Conservation (phyloP, 2,888 invertebrate species). For the Orthosia incerta region DNA sequence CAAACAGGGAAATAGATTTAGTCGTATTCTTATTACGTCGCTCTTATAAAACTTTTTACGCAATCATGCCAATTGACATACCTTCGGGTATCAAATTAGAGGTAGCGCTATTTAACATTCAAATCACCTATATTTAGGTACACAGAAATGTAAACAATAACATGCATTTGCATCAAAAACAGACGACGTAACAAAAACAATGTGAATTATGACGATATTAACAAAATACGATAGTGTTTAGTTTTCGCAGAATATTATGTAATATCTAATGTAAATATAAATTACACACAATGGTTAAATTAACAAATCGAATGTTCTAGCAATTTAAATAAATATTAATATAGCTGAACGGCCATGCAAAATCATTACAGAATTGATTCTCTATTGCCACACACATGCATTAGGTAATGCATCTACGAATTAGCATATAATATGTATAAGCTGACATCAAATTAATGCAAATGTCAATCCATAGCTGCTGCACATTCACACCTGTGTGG, state of each 20-base stretch:
- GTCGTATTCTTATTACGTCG: background rate
- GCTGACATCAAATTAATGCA: constrained; percentile 22
- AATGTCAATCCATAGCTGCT: constrained; percentile 30
- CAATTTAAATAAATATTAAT: background rate
- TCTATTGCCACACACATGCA: background rate
- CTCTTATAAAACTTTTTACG: background rate
- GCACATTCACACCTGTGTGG: constrained; percentile 50
- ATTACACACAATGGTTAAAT: background rate
- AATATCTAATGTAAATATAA: background rate
- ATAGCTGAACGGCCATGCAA: background rate
- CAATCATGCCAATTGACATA: constrained; percentile 3
- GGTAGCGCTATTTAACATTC: background rate
- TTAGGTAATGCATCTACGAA: background rate
- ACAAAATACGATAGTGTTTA: background rate
- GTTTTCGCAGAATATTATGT: background rate
- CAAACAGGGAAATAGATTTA: constrained; percentile 4
- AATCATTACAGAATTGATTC: background rate
- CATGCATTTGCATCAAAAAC: constrained; percentile 16
- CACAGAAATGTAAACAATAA: constrained; percentile 23
- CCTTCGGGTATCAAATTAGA: background rate
- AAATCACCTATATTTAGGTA: constrained; percentile 9
- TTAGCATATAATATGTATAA: constrained; percentile 8
- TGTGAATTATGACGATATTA: background rate
- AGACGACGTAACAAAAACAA: background rate
- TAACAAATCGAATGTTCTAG: background rate